phyloP scores from a whole-genome alignment of 2,888 invertebrate genomes.

The Drosophila vallismaia region DNA sequence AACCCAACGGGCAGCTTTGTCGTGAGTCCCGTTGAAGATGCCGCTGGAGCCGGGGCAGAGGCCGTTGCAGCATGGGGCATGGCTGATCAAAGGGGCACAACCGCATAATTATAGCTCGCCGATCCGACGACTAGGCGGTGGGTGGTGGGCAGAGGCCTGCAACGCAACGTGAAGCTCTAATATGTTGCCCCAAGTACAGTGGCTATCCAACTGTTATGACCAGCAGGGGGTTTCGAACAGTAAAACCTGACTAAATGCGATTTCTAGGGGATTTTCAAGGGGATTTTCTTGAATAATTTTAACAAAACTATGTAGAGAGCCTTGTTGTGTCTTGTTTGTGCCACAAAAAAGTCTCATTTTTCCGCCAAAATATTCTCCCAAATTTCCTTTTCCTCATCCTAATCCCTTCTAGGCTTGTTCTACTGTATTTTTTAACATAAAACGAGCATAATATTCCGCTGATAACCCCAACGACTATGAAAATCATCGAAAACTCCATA shows the following conservation, averaged over 20 bases:
- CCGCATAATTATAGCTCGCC: constrained; percentile 46
- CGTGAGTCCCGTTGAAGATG: constrained; percentile 35
- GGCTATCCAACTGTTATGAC: not conserved
- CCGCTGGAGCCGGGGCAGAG: constrained; percentile 2
- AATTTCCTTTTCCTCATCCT: not conserved
- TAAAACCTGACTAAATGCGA: no score
- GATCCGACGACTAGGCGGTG: constrained; percentile 26
- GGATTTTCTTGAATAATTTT: no score
- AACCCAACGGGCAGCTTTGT: constrained; percentile 44
- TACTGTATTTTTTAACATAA: not conserved
- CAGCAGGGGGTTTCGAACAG: constrained; percentile 1
- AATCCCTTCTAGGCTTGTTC: not conserved
- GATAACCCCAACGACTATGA: constrained; percentile 6
- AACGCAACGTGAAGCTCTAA: constrained; percentile 3
- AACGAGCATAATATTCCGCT: not conserved
- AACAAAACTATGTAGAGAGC: not conserved
- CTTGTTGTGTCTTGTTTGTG: not conserved
- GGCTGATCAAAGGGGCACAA: constrained; percentile 34
- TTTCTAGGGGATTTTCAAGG: no score
- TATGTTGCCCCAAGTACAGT: constrained; percentile 1
- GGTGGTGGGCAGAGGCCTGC: constrained; percentile 16
- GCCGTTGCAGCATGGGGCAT: no score
- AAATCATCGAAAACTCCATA: not conserved
- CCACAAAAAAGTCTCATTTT: no score
- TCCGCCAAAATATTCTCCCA: not conserved